These are phyloP conservation scores for Chunga burmeisteri DNA, from an alignment of 2,113 vertebrate genomes.

Conservation along the genomic window DNA sequence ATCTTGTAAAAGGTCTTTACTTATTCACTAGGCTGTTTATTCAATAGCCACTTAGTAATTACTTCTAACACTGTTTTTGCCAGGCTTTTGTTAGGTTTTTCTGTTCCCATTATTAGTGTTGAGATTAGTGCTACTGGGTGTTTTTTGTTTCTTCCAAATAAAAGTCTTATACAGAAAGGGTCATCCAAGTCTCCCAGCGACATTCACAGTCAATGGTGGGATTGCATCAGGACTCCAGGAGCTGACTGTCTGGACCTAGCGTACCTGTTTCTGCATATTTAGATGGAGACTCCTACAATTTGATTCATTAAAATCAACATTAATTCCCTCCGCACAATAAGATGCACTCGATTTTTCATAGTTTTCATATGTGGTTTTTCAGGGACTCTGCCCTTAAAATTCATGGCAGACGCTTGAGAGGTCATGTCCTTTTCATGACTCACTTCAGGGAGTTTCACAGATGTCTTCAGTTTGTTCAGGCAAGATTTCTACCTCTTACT, in stretches of 20 bases:
- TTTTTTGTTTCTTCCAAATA: background rate
- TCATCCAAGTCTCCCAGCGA: background rate
- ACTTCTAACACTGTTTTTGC: background rate
- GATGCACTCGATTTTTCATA: background rate
- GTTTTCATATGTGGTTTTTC: background rate
- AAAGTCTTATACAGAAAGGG: background rate
- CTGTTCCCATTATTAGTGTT: background rate
- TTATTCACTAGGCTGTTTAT: background rate
- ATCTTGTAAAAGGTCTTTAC: background rate
- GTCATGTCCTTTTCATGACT: slow-evolving; percentile 20
- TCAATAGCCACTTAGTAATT: background rate
- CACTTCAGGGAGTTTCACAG: slow-evolving; percentile 40
- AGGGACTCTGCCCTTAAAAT: slow-evolving; percentile 22
- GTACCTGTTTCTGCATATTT: background rate
- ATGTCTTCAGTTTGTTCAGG: slow-evolving; percentile 28
- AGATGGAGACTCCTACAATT: background rate
- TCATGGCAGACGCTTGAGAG: background rate
- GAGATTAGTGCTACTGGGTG: background rate
- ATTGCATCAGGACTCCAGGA: background rate
- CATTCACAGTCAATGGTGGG: background rate
- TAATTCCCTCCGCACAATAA: background rate
- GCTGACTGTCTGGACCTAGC: background rate
- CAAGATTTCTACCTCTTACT: slow-evolving; percentile 48
- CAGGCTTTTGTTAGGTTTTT: background rate
- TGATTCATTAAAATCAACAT: background rate